Conservation (phyloP, 1,140 invertebrate species). For the Wasmannia auropunctata region DNA sequence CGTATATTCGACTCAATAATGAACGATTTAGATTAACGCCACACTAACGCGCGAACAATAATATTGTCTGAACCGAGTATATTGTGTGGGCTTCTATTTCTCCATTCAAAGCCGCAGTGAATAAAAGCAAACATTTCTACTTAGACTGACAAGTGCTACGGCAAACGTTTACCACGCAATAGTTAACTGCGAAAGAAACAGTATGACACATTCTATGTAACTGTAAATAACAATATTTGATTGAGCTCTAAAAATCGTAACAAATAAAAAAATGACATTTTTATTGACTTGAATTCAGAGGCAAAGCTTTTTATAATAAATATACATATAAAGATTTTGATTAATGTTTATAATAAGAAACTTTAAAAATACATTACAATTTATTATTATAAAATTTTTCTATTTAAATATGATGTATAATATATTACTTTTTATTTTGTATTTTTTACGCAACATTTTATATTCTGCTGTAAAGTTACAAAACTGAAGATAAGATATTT, state of each 20-base stretch:
- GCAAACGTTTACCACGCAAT: constrained; percentile 31
- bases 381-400: not conserved
- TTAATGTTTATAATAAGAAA: not conserved
- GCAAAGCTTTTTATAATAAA: not conserved
- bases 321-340: not conserved
- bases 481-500: not conserved
- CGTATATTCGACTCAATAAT: constrained; percentile 38
- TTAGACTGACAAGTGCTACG: constrained; percentile 46
- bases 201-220: not conserved
- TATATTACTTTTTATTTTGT: not conserved
- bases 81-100: constrained; percentile 50
- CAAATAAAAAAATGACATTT: not conserved
- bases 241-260: not conserved
- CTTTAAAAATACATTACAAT: not conserved
- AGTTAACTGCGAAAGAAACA: constrained; percentile 6
- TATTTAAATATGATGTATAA: not conserved
- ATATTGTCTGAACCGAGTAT: not conserved
- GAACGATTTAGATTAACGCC: constrained; percentile 37
- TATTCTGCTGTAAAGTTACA: not conserved
- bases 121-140: constrained; percentile 60
- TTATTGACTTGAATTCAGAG: not conserved
- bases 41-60: constrained; percentile 22
- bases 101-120: constrained; percentile 15
- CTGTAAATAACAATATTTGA: too few species aligned
- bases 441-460: not conserved